Base-by-base conservation (phyloP, 2,113 vertebrate species). In the Pangasianodon gigas region DNA sequence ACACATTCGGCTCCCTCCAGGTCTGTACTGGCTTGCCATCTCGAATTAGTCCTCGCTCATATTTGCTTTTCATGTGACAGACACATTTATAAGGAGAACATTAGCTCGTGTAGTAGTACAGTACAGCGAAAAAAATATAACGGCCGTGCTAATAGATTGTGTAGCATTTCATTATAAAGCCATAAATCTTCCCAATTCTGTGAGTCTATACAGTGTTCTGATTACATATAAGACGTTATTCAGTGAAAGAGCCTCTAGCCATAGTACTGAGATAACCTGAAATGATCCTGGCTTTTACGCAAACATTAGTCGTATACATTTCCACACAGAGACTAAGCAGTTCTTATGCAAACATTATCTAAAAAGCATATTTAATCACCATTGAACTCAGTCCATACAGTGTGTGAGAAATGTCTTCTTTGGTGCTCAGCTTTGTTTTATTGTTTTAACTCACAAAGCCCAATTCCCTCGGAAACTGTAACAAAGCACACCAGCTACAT, bases 21-120 rank as follows among this genome's bases (percentile, higher is more conserved):
- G 94, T 94, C 94, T 93, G 93, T 92, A 93, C 94, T 32, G 90
- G 93, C 93, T 92, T 92, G 92, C 91, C 89, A 86, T 94, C 95
- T 94, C 89, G 91, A 90, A 93, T 93, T 94, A 93, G 93, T 93
- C 92, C 90, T 93, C 91, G 93, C 91, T 93, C 94, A 88, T 92
- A 90, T 93, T 93, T 93, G 93, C 92, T 93, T 94, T 93, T 93
- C 90, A 93, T 93, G 90, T 91, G 93, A 91, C 92, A 87, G 91
- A 89, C 75, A 54, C 91, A 93, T 91, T 90, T 86, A 41, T 88
- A 91, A 90, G 92, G 91, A 92, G 80, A 91, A 91, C 92, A 92
- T 93, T 95, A 95, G 80, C 87, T 79, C 18, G 51, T 79, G 71
- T 29, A 19, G 67, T 6, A 11, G 65, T 80, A 29, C 41, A 69